A percentile compares a stretch with the other conserved stretches of the same genome.
Conservation (phyloP, 1,140 invertebrate species). For the Onthophagus taurus region DNA sequence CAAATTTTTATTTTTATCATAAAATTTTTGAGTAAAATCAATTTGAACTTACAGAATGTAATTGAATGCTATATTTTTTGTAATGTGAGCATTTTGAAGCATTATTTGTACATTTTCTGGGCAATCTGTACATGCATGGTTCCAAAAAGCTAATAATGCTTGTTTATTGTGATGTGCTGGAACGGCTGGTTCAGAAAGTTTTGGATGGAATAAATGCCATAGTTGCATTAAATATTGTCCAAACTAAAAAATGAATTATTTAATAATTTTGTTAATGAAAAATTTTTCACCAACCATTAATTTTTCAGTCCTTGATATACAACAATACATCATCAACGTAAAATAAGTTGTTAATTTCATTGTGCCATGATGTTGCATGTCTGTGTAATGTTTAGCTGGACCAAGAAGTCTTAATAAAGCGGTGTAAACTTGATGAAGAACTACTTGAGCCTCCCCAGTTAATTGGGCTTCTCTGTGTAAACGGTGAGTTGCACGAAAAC, state of each 20-base stretch:
- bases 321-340: conserved; percentile 80
- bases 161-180: conserved; percentile 93
- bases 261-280: conserved; percentile 10
- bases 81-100: conserved; percentile 70
- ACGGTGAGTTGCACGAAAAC: conserved; percentile 58
- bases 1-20: conserved; percentile 12
- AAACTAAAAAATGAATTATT: conserved; percentile 50
- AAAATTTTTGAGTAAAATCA: background rate
- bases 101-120: conserved; percentile 85
- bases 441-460: conserved; percentile 60
- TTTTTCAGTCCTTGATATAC: conserved; percentile 82
- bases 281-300: conserved; percentile 61
- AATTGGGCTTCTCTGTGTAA: conserved; percentile 40
- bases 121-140: conserved; percentile 84
- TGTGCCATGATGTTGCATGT: conserved; percentile 75
- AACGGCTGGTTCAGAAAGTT: conserved; percentile 88
- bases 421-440: conserved; percentile 78
- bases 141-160: conserved; percentile 84
- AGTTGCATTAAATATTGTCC: conserved; percentile 82
- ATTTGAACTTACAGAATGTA: conserved; percentile 78
- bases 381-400: conserved; percentile 73
- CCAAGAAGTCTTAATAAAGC: conserved; percentile 68
- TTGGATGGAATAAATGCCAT: conserved; percentile 90
- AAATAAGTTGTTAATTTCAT: conserved; percentile 89
- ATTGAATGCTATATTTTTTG: conserved; percentile 92